Evolutionary conservation across 53 echinoderm and acorn worm genomes (phyloP).

Genomic region (Patiria pectinifera): DNA sequence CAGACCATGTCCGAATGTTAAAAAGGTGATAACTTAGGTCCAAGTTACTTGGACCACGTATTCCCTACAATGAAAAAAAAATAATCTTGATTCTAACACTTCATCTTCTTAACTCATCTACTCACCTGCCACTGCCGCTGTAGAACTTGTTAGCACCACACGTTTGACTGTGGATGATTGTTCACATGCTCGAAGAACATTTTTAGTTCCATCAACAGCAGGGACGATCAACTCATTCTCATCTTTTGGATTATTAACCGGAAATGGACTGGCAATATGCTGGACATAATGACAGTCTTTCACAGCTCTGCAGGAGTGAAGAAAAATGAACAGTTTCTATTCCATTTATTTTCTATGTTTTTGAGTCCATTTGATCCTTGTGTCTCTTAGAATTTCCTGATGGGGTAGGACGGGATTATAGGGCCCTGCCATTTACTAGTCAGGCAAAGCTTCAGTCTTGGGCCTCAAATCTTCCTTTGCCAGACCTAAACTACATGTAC

Average conservation of each 20-base stretch:
- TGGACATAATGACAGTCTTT: constrained; percentile 67
- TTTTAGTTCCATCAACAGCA: constrained; percentile 71
- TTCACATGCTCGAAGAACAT: constrained; percentile 70
- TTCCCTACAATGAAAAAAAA: too few relatives aligned
- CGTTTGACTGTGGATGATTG: constrained; percentile 72
- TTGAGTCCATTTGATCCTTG: too few relatives aligned
- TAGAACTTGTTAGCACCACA: constrained; percentile 87
- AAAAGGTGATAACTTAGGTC: too few relatives aligned
- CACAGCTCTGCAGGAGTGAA: constrained; percentile 61
- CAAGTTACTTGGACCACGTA: too few relatives aligned
- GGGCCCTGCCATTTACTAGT: too few relatives aligned
- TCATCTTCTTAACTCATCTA: neutral
- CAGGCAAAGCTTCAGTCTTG: too few relatives aligned
- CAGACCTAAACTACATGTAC: too few relatives aligned
- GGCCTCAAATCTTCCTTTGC: too few relatives aligned
- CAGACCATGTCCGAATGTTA: too few relatives aligned
- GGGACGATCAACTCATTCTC: constrained; percentile 69
- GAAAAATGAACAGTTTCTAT: neutral
- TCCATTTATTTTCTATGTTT: too few relatives aligned
- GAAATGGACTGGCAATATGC: constrained; percentile 74
- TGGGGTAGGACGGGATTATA: too few relatives aligned
- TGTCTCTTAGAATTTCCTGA: too few relatives aligned
- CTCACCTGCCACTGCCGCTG: constrained; percentile 76
- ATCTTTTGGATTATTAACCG: constrained; percentile 57
- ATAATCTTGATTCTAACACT: neutral